Evolutionary conservation across 1,140 invertebrate species (phyloP).

Genomic region (Oreohelix idahoensis): DNA sequence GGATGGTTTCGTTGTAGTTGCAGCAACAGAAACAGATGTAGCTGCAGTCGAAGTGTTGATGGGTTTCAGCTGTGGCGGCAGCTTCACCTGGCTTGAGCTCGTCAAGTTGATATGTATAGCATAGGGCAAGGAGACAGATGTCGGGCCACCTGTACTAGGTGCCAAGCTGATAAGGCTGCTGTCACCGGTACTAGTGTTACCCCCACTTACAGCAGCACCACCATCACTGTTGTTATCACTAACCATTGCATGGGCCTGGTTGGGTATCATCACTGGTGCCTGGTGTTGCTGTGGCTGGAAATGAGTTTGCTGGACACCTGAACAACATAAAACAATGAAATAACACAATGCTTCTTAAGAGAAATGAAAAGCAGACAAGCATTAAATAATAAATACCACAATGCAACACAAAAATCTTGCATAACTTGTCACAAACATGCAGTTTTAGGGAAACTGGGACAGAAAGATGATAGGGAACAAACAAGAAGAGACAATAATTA

Average conservation of each 20-base stretch:
- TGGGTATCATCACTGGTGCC: neutral
- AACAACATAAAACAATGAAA: neutral
- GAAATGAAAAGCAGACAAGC: neutral
- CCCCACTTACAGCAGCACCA: neutral
- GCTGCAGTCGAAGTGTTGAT: constrained; percentile 59
- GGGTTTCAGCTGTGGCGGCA: constrained; percentile 48
- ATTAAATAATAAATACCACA: neutral
- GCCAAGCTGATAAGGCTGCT: constrained; percentile 11
- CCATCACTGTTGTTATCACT: neutral
- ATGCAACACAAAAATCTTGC: neutral
- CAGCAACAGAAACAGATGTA: constrained; percentile 50
- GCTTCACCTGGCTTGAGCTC: constrained; percentile 61
- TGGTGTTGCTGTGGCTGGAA: constrained; percentile 1
- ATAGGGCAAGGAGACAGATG: constrained; percentile 29
- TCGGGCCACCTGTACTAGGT: neutral
- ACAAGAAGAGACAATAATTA: too few species aligned
- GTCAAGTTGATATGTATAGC: constrained; percentile 43
- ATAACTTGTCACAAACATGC: too few species aligned
- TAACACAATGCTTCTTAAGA: too few species aligned
- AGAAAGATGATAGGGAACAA: too few species aligned
- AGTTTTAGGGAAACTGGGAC: too few species aligned
- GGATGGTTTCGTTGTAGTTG: constrained; percentile 47
- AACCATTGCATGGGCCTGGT: neutral
- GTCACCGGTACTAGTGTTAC: neutral
- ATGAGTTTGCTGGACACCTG: constrained; percentile 17